Evolutionary conservation across 2,888 invertebrate genomes (phyloP).

Genomic region (Brachyptera risi): DNA sequence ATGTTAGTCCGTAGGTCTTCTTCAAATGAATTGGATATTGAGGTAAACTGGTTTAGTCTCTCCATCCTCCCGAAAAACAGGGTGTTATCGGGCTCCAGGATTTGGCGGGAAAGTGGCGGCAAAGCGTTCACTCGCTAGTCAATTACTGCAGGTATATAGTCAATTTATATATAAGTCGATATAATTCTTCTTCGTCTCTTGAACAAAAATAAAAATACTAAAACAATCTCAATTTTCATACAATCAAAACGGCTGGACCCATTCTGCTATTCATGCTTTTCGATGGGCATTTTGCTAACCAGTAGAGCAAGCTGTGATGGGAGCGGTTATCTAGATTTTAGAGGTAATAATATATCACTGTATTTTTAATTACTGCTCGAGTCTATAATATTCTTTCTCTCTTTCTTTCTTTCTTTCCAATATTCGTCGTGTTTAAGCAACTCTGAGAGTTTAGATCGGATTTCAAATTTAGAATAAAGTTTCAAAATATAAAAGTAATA

Average conservation of each 20-base stretch:
- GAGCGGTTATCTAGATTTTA: too few species aligned
- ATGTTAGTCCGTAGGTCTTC: constrained; percentile 14
- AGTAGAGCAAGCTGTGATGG: too few species aligned
- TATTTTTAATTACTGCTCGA: constrained; percentile 27
- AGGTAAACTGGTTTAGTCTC: neutral
- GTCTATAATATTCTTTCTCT: constrained; percentile 10
- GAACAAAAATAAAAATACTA: too few species aligned
- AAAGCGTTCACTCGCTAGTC: constrained; percentile 18
- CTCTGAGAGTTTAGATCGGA: constrained; percentile 1
- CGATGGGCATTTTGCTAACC: too few species aligned
- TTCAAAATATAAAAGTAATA: neutral
- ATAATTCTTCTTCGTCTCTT: constrained; percentile 28
- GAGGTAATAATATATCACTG: too few species aligned
- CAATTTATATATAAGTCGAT: constrained; percentile 29
- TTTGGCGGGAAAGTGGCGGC: neutral
- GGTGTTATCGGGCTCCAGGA: neutral
- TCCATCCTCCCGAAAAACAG: neutral
- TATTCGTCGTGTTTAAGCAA: constrained; percentile 24
- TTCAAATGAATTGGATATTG: neutral
- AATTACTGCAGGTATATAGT: constrained; percentile 31
- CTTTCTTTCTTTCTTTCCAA: constrained; percentile 21
- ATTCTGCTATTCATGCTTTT: constrained; percentile 23
- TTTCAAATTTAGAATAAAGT: neutral
- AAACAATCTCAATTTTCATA: constrained; percentile 30
- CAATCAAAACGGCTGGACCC: constrained; percentile 29